Conservation (phyloP, 1,140 invertebrate genomes). For the Scaptomyza hsui region DNA sequence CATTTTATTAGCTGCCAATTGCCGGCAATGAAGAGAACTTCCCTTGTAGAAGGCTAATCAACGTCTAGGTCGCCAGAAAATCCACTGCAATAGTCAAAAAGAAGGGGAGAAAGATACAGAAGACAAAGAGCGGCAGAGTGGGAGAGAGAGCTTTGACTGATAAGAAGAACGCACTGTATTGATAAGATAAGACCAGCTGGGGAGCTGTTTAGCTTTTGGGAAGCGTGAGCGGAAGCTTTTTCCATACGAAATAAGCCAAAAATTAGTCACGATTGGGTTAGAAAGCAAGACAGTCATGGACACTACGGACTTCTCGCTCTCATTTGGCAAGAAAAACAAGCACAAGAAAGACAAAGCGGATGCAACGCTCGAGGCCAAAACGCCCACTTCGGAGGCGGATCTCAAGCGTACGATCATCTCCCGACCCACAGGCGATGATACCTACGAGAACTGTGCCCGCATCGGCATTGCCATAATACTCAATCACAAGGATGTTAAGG, state of each 20-base stretch:
- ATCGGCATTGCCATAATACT: conserved; percentile 90
- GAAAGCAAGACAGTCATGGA: conserved; percentile 57
- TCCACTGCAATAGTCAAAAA: background rate
- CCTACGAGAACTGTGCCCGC: conserved; percentile 86
- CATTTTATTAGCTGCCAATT: conserved; percentile 67
- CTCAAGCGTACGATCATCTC: conserved; percentile 65
- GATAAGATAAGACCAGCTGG: conserved; percentile 47
- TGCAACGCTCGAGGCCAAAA: conserved; percentile 62
- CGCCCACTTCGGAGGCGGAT: conserved; percentile 62
- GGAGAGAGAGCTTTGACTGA: conserved; percentile 16
- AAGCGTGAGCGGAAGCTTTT: conserved; percentile 37
- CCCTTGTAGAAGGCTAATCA: conserved; percentile 70
- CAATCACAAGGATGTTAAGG: conserved; percentile 88
- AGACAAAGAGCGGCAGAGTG: conserved; percentile 5
- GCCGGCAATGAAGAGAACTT: conserved; percentile 60
- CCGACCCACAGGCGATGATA: conserved; percentile 74
- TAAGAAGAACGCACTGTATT: conserved; percentile 27
- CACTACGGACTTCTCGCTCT: conserved; percentile 69
- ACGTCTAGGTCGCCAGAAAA: conserved; percentile 2
- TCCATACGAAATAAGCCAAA: conserved; percentile 13
- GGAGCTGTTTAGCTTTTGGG: background rate
- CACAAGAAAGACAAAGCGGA: conserved; percentile 81
- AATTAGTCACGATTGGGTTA: conserved; percentile 56
- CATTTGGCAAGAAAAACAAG: conserved; percentile 63
- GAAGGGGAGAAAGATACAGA: background rate